phyloP scores from a whole-genome alignment of 2,797 vertebrate genomes.

The Poeciliopsis paucimaculata region DNA sequence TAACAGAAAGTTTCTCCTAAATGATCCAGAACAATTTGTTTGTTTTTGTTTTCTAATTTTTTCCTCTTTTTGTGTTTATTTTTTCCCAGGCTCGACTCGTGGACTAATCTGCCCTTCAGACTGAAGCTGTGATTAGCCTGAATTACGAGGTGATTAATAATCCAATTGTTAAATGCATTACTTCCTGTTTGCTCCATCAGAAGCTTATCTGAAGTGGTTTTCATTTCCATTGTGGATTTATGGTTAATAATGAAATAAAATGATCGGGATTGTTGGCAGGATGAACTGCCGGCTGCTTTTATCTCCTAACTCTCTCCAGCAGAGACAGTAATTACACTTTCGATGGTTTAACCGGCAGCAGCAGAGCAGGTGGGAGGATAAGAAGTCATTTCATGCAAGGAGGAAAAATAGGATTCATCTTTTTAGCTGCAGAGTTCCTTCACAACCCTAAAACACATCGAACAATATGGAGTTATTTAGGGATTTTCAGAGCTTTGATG shows the following conservation, averaged over 20 bases:
- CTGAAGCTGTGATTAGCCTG: constrained; percentile 36
- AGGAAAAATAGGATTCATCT: background rate
- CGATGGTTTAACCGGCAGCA: background rate
- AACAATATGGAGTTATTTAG: background rate
- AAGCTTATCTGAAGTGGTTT: constrained; percentile 49
- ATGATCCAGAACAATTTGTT: background rate
- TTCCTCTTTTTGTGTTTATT: constrained; percentile 8
- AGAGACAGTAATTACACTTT: background rate
- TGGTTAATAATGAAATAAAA: constrained; percentile 35
- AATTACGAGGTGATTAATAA: constrained; percentile 54
- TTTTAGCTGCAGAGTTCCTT: background rate
- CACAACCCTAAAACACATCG: background rate
- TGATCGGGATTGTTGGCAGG: constrained; percentile 33
- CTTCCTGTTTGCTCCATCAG: constrained; percentile 37
- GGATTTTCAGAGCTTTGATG: background rate
- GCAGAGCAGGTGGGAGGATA: background rate
- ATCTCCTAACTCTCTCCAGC: background rate
- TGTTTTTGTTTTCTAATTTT: background rate
- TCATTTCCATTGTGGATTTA: constrained; percentile 50
- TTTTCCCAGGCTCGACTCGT: background rate
- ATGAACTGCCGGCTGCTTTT: background rate
- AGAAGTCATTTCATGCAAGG: background rate
- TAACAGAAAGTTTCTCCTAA: background rate
- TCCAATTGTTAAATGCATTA: constrained; percentile 38
- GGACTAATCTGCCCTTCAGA: constrained; percentile 19